phyloP scores from a whole-genome alignment of 2,888 invertebrate species.

The Caenorhabditis plicata region DNA sequence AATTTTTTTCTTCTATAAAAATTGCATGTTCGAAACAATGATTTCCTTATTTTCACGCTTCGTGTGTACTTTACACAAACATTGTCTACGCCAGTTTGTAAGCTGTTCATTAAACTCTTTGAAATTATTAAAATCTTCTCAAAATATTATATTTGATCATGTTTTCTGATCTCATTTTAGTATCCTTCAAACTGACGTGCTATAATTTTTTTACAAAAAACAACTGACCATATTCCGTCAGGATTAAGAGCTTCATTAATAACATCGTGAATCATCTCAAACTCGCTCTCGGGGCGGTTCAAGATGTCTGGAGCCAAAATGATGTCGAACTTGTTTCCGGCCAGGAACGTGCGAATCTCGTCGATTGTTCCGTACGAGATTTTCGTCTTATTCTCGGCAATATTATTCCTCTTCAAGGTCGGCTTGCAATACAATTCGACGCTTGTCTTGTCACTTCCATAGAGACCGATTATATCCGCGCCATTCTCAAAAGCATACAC shows the following conservation, averaged over 20 bases:
- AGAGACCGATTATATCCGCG: conserved; percentile 51
- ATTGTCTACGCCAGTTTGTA: too few relatives aligned
- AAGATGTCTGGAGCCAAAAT: conserved; percentile 59
- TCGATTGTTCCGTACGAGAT: conserved; percentile 42
- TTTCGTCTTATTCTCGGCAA: conserved; percentile 50
- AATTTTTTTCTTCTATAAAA: too few relatives aligned
- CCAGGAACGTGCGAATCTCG: conserved; percentile 36
- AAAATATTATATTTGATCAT: too few relatives aligned
- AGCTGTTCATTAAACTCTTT: too few relatives aligned
- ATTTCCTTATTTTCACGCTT: not conserved
- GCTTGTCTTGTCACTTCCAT: conserved; percentile 36
- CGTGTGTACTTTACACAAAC: too few relatives aligned
- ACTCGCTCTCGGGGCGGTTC: conserved; percentile 44
- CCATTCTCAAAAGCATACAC: conserved; percentile 56
- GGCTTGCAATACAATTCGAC: conserved; percentile 49
- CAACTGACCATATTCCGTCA: conserved; percentile 57
- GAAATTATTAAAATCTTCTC: too few relatives aligned
- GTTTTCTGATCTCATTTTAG: too few relatives aligned
- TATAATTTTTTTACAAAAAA: too few relatives aligned
- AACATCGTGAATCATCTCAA: conserved; percentile 52
- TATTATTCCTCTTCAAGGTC: conserved; percentile 53
- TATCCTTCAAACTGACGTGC: too few relatives aligned
- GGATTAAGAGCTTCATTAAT: conserved; percentile 45
- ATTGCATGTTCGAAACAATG: too few relatives aligned
- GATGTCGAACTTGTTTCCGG: conserved; percentile 58